Percentiles rank a stretch among this genome's conserved stretches.
Conservation (phyloP, 2,888 invertebrate genomes). For the Lamellibrachia satsuma region DNA sequence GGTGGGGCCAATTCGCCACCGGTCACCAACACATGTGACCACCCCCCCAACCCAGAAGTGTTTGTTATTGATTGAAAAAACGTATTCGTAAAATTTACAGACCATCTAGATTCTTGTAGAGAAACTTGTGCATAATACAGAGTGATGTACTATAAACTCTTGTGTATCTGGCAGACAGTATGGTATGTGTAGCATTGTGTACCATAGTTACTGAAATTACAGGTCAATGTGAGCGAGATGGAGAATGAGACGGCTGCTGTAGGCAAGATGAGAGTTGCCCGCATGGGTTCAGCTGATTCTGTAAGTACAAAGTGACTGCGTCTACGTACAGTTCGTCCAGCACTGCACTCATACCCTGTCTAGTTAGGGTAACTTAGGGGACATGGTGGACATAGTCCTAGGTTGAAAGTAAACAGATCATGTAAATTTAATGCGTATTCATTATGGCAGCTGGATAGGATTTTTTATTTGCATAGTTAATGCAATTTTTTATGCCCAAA, state of each 20-base stretch:
- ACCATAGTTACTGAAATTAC: not conserved
- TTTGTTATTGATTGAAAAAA: not conserved
- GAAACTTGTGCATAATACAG: not conserved
- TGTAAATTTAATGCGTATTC: no score
- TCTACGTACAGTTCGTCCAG: not conserved
- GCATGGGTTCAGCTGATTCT: conserved; percentile 66
- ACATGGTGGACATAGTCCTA: no score
- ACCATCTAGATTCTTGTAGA: not conserved
- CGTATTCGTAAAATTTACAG: not conserved
- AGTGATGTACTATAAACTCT: not conserved
- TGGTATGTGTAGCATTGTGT: not conserved
- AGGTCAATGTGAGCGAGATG: not conserved
- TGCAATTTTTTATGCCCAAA: no score
- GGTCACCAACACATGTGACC: no score
- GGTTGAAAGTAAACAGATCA: no score
- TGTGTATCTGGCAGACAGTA: not conserved
- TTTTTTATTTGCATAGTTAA: no score
- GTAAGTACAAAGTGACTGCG: conserved; percentile 36
- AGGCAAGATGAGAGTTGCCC: conserved; percentile 73
- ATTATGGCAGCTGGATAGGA: no score
- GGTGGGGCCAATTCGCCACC: no score
- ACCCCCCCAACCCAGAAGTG: no score
- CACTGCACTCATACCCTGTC: not conserved
- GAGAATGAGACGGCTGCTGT: not conserved
- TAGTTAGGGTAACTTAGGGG: not conserved